Evolutionary conservation across 2,113 vertebrate species (phyloP), one percentile per base, ranked within the genome.

Genomic region (Hiodon tergisus): DNA sequence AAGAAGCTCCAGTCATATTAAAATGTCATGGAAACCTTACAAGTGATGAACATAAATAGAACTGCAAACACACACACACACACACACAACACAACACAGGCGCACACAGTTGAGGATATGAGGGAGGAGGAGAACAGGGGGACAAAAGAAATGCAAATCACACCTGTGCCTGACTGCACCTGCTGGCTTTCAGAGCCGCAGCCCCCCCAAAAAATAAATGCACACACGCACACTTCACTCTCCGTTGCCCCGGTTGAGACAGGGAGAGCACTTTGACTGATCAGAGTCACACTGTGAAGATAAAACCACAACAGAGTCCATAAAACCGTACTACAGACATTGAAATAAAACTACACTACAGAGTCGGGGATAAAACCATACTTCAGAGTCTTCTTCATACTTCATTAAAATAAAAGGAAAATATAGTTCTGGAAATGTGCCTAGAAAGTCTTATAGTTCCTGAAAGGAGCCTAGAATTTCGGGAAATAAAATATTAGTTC

Each of bases 81-180:
- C 69, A 48, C 70, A 14, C 11, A 53, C 54, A 70, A 31, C 68
- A n/a, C 52, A 31, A 14, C 9, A 11, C 31, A 50, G 69, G 69
- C 68, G 75, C 51, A 57, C 46, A 53, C 9, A 72, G 74, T 72
- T 73, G 69, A 67, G 55, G 78, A 80, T 78, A 80, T 17, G 48
- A 16, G 11, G 63, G 57, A 7, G n/a, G 65, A 31, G 6, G 9
- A 67, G 51, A 73, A 50, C 6, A 63, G 54, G 46, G 31, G 59
- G 63, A 67, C 78, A 78, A 75, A 80, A 78, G 61, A 76, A 74
- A 55, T 67, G 70, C n/a, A 58, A 76, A 80, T 78, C n/a, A 74
- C 70, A 81, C 76, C 81, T 84, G 83, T 73, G 50, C n/a, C 52
- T 58, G 70, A 31, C 71, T 48, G 17, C 66, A 75, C 57, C 53